Conservation (phyloP, 2,113 vertebrate species). For the Aix galericulata region DNA sequence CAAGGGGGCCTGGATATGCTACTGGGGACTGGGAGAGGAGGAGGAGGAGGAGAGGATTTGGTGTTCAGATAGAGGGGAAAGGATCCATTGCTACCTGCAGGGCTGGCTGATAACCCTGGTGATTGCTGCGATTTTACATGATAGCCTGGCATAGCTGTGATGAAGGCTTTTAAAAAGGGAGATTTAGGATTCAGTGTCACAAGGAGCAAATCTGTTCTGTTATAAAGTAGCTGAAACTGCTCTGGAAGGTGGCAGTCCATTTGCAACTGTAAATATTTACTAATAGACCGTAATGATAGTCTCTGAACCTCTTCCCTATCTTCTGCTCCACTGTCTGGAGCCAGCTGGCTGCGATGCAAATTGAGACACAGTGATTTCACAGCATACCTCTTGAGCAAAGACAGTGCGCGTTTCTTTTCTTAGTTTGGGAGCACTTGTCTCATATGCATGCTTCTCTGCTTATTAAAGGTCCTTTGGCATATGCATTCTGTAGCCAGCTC, state of each 20-base stretch:
- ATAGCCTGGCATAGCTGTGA: background rate
- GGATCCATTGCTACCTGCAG: background rate
- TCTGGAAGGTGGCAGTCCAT: background rate
- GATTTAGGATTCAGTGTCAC: background rate
- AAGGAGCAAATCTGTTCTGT: background rate
- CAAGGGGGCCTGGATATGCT: background rate
- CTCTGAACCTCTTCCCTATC: background rate
- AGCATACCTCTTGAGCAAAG: background rate
- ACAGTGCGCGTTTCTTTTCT: background rate
- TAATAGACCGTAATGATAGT: background rate
- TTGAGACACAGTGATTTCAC: background rate
- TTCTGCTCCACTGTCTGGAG: background rate
- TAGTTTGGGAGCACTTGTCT: background rate
- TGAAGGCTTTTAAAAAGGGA: background rate
- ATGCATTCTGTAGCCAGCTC: background rate
- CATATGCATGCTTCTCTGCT: background rate
- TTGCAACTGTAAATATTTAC: constrained; percentile 23
- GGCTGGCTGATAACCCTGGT: background rate
- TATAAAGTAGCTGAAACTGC: background rate
- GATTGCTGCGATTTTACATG: background rate
- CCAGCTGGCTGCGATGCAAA: constrained; percentile 8
- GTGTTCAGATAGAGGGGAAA: background rate
- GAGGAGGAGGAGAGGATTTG: background rate
- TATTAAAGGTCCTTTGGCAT: background rate
- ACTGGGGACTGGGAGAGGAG: background rate